Conservation (phyloP, 2,797 vertebrate genomes). For the Scolopax rusticola region DNA sequence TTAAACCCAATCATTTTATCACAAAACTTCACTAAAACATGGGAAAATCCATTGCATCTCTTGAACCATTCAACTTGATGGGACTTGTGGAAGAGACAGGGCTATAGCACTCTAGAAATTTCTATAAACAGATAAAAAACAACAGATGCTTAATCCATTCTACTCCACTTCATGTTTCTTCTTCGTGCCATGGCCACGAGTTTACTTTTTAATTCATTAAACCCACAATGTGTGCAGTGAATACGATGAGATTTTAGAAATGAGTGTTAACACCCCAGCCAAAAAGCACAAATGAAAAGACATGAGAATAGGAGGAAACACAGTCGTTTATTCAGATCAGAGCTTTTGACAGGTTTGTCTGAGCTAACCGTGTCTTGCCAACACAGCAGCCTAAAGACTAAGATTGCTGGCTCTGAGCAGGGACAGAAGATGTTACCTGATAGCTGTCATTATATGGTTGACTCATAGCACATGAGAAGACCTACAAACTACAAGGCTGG, state of each 20-base stretch:
- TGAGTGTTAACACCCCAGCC: neutral
- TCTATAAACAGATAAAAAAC: neutral
- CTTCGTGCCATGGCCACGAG: rapidly evolving
- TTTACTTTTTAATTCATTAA: neutral
- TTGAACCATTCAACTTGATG: neutral
- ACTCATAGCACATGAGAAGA: conserved; percentile 41
- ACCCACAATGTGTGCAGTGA: rapidly evolving
- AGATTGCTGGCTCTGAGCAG: conserved; percentile 16
- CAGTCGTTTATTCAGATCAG: neutral
- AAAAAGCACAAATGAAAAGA: neutral
- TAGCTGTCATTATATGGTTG: conserved; percentile 20
- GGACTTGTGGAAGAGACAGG: neutral
- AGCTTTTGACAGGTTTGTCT: neutral
- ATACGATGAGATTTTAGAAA: neutral
- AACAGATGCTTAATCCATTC: neutral
- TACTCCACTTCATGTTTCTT: neutral
- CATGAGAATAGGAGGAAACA: neutral
- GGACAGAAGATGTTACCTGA: conserved; percentile 47
- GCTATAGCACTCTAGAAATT: neutral
- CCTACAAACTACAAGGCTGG: conserved; percentile 6
- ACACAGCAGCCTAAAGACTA: neutral
- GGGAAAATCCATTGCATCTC: neutral
- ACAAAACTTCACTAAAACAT: neutral
- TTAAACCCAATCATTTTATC: neutral
- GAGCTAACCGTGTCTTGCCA: conserved; percentile 35